Base-by-base conservation (phyloP, 2,113 vertebrate genomes). In the Gila orcuttii region DNA sequence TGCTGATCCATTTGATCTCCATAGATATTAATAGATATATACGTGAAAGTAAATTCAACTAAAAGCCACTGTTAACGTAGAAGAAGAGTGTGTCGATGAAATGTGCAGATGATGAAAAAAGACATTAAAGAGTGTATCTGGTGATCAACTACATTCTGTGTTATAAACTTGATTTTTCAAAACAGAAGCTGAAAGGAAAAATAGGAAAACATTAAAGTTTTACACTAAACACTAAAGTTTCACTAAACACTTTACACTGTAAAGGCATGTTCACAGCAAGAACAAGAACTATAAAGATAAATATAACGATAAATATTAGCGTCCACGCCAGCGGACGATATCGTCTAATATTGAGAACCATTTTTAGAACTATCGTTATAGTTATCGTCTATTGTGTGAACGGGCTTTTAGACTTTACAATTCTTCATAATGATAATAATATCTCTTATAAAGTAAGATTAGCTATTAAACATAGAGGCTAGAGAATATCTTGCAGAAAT, bases 401-500 rank as follows among this genome's bases (percentile, higher is more conserved):
- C 19, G 0, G 21, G 55, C 55, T 7, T 57, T 57, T 7, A 57
- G 31, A 60, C 23, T 60, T 59, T 23, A 23, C 21, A 6, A 68
- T 25, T 36, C 2, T 31, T 71, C 3, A 39, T 39, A 23, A 23
- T 39, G 19, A 28, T 64, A 68, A 23, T 39, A 57, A 57, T 57
- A 57, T 23, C 7, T 57, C 19, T 57, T 57, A 39, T 19, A 39
- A 33, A 21, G 17, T 71, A 39, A 75, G 69, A 33, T 76, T 75
- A 85, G 68, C 2, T 42, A 42, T 19, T 77, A 39, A 71, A 68
- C 12, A 15, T 25, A 36, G 7, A 28, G 10, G 42, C 25, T 78
- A 13, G 28, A 47, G 91, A 88, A 91, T 88, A 80, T 84, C 78
- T 28, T 69, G 45, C 47, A 57, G 79, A 86, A 88, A 91, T 88